Evolutionary conservation across 2,888 invertebrate genomes (phyloP), one percentile per base, ranked within the genome.

Genomic region (Agrochola lota): DNA sequence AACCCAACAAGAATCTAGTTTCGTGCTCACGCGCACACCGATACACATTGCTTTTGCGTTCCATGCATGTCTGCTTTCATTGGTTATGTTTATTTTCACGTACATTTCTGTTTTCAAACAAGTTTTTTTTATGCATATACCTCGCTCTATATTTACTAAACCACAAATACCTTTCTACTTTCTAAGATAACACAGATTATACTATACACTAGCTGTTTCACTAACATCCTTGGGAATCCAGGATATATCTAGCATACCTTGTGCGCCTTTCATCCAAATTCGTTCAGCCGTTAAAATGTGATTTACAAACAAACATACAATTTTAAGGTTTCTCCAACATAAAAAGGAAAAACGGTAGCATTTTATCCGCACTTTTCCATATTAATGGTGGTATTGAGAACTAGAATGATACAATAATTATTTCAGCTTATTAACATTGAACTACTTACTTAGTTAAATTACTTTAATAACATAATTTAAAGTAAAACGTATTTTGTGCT

Each of bases 101-200:
- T n/a, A 30, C 55, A 72, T 55, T 74, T 67, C 66, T 75, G 67
- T 67, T 79, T 79, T 59, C 81, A 79, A 79, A 81, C 74, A 66
- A 55, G 15, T 81, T 66, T 69, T 66, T 69, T 71, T 81, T 52
- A 52, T 59, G 63, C 74, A 30, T 15, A 78, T 74, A 15, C 57
- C 49, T n/a, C 63, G 26, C 57, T 57, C 9, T 12, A 40, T 80
- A 80, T 81, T 81, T 73, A 66, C 49, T 59, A 59, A 71, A 52
- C 81, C 40, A 49, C 20, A 57, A 80, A 64, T 71, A 81, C 7
- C 74, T 72, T 80, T 40, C 5, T 43, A 57, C 15, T 70, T 59
- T 23, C 52, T 60, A 67, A 43, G 17, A n/a, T 8, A 20, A 69
- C 43, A 30, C n/a, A 59, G 5, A 17, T 43, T 68, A 9, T 62